A percentile compares a stretch with the other conserved stretches of the same genome.
phyloP scores from a whole-genome alignment of 2,888 invertebrate genomes.

The Schizotus pectinicornis region DNA sequence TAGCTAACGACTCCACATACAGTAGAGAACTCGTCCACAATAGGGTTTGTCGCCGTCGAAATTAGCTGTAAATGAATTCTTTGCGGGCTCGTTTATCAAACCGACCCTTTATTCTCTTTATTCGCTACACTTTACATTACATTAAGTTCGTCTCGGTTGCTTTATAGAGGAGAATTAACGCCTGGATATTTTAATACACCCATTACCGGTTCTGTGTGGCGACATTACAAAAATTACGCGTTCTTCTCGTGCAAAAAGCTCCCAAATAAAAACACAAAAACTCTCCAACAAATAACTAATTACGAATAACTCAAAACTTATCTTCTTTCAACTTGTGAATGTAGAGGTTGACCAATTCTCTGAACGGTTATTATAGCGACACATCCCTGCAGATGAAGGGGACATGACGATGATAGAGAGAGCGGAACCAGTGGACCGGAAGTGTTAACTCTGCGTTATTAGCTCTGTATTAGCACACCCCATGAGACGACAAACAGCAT shows the following conservation, averaged over 20 bases:
- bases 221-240: neutral
- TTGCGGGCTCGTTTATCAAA: conserved; percentile 55
- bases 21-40: conserved; percentile 50
- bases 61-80: conserved; percentile 57
- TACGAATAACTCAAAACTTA: too few species aligned
- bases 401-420: conserved; percentile 36
- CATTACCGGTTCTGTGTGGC: conserved; percentile 11
- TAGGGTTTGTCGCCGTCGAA: conserved; percentile 55
- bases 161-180: conserved; percentile 32
- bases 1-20: conserved; percentile 56
- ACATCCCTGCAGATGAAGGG: conserved; percentile 24
- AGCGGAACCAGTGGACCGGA: conserved; percentile 56
- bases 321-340: too few species aligned
- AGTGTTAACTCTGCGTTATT: conserved; percentile 60
- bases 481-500: conserved; percentile 50
- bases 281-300: too few species aligned
- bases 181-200: conserved; percentile 10
- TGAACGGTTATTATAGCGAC: neutral
- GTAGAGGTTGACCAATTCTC: conserved; percentile 7
- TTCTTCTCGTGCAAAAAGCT: neutral
- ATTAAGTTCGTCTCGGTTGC: conserved; percentile 47
- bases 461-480: conserved; percentile 59
- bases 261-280: neutral
- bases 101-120: conserved; percentile 49
- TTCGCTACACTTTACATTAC: conserved; percentile 50